Evolutionary conservation across 2,797 vertebrate species (phyloP).

Genomic region (Smutsia gigantea): DNA sequence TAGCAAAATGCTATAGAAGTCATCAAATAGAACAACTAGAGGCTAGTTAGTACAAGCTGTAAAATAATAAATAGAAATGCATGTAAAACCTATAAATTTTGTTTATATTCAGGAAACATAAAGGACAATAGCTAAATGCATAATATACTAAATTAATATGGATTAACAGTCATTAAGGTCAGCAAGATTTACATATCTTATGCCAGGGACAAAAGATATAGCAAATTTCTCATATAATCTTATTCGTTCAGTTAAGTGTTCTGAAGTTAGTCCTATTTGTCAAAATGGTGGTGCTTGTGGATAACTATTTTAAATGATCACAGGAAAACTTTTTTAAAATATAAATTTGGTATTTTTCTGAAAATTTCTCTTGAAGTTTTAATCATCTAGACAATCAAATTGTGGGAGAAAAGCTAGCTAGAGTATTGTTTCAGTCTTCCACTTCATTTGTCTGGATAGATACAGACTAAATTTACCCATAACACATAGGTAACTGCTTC

Average conservation of each 20-base stretch:
- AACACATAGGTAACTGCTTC: neutral
- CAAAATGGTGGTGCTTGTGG: neutral
- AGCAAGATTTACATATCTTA: neutral
- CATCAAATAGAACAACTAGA: neutral
- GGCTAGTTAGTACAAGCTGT: neutral
- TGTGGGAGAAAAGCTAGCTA: neutral
- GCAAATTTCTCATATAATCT: neutral
- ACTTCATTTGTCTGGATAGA: neutral
- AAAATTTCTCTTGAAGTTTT: constrained; percentile 11
- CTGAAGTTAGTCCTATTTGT: neutral
- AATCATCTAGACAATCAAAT: neutral
- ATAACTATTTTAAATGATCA: neutral
- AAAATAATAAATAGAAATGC: neutral
- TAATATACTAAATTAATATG: neutral
- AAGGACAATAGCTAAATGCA: neutral
- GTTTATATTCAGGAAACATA: neutral
- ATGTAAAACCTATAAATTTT: neutral
- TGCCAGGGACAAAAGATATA: neutral
- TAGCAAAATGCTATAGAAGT: neutral
- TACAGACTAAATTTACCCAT: neutral
- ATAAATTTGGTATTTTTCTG: neutral
- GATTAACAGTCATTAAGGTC: neutral
- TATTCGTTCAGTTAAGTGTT: neutral
- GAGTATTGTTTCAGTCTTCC: neutral
- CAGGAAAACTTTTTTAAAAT: neutral